phyloP scores from a whole-genome alignment of 2,888 invertebrate genomes.

The Metacarcinus magister region DNA sequence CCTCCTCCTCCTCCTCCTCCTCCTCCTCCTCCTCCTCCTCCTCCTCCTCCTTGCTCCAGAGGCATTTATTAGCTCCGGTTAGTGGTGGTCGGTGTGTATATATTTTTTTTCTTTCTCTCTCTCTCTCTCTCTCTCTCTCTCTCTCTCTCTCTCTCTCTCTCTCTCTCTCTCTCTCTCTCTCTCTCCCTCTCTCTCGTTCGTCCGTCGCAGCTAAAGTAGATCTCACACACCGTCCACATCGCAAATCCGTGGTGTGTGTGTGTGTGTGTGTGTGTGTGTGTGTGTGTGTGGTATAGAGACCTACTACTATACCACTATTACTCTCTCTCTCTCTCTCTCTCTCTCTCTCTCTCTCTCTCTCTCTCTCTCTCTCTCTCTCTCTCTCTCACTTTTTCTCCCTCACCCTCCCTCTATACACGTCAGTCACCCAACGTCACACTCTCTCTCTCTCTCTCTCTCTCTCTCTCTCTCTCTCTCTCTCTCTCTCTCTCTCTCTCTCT shows the following conservation, averaged over 20 bases:
- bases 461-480: background rate
- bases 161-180: background rate
- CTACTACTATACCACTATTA: background rate
- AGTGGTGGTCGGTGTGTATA: background rate
- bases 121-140: background rate
- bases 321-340: background rate
- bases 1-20: background rate
- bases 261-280: slow-evolving; percentile 53
- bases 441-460: background rate
- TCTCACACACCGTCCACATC: background rate
- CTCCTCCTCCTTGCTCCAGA: background rate
- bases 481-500: background rate
- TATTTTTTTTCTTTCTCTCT: background rate
- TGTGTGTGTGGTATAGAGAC: background rate
- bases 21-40: background rate
- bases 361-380: background rate
- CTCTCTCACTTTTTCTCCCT: background rate
- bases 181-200: background rate
- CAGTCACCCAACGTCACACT: background rate
- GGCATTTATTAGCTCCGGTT: slow-evolving; percentile 18
- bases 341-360: background rate
- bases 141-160: background rate
- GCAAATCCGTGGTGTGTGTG: background rate
- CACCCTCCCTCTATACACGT: background rate
- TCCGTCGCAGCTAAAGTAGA: background rate